A percentile compares a stretch with the other conserved stretches of the same genome.
Conservation (phyloP, 2,888 invertebrate species). For the Stomorhina lunata region DNA sequence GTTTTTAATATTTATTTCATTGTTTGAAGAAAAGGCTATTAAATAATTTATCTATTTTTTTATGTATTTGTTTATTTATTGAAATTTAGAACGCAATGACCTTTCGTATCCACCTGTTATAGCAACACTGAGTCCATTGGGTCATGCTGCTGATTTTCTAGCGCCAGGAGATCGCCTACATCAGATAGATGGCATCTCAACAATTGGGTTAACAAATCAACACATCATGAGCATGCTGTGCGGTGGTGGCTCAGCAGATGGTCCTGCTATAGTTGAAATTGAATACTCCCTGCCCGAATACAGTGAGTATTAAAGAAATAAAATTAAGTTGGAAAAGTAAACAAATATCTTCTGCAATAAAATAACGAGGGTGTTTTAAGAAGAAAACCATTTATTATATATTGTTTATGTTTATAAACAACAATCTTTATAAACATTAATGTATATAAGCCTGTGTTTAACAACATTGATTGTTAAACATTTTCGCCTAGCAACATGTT, state of each 20-base stretch:
- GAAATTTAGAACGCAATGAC: constrained; percentile 77
- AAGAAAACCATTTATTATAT: neutral
- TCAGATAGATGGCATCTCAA: constrained; percentile 90
- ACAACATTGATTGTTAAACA: neutral
- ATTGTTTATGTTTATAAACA: neutral
- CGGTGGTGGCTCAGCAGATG: constrained; percentile 82
- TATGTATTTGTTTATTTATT: constrained; percentile 31
- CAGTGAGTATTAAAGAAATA: constrained; percentile 82
- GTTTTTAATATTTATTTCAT: constrained; percentile 11
- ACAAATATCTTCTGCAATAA: neutral
- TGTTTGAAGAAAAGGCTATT: neutral
- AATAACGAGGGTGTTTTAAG: neutral
- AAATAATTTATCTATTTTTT: constrained; percentile 24
- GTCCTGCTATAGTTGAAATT: constrained; percentile 88
- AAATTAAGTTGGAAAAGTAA: neutral
- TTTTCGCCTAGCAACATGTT: constrained; percentile 36
- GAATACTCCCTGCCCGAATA: constrained; percentile 91
- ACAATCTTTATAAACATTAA: neutral
- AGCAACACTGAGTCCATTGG: constrained; percentile 78
- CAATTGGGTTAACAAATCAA: constrained; percentile 87
- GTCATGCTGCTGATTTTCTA: constrained; percentile 85
- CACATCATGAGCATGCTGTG: constrained; percentile 87
- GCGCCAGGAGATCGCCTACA: constrained; percentile 90
- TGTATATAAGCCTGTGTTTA: neutral
- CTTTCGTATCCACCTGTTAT: constrained; percentile 80